Conservation (phyloP, 2,113 vertebrate genomes). For the Acanthochromis polyacanthus region DNA sequence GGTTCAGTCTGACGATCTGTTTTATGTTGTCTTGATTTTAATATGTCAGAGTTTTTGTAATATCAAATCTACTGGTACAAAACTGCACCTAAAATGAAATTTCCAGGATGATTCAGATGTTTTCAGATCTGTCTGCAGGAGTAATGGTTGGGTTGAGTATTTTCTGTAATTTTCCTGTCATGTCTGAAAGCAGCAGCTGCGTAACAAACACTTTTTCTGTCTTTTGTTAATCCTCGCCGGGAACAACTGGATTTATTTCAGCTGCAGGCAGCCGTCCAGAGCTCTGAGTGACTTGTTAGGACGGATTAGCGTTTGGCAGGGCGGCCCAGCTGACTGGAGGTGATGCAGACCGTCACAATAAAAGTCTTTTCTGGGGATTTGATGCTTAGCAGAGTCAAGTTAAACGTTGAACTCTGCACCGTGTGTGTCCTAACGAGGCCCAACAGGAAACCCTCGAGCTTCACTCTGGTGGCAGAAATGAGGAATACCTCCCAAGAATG, state of each 20-base stretch:
- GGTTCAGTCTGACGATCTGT: too few relatives aligned
- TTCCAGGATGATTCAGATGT: too few relatives aligned
- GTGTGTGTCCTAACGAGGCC: conserved; percentile 20
- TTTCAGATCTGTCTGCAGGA: too few relatives aligned
- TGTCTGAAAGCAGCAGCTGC: background rate
- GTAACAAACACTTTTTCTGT: background rate
- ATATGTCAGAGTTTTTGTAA: too few relatives aligned
- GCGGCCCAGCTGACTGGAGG: conserved; percentile 1
- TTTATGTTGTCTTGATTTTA: too few relatives aligned
- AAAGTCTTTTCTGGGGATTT: background rate
- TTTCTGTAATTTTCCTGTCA: conserved; percentile 4
- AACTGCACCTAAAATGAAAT: too few relatives aligned
- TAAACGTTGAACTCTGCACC: conserved; percentile 8
- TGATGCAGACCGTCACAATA: background rate
- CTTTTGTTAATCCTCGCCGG: background rate
- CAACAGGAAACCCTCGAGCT: conserved; percentile 23
- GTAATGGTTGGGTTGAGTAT: too few relatives aligned
- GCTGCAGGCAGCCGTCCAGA: background rate
- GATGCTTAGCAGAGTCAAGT: conserved; percentile 18
- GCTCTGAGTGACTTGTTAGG: conserved; percentile 11
- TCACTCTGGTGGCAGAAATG: conserved; percentile 45
- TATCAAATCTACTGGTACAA: too few relatives aligned
- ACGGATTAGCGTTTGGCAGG: conserved; percentile 1
- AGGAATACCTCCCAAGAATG: conserved; percentile 65
- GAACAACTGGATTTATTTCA: conserved; percentile 2